These are phyloP conservation scores for Adineta ricciae DNA, from an alignment of 2,888 invertebrate species.

Conservation along the genomic window DNA sequence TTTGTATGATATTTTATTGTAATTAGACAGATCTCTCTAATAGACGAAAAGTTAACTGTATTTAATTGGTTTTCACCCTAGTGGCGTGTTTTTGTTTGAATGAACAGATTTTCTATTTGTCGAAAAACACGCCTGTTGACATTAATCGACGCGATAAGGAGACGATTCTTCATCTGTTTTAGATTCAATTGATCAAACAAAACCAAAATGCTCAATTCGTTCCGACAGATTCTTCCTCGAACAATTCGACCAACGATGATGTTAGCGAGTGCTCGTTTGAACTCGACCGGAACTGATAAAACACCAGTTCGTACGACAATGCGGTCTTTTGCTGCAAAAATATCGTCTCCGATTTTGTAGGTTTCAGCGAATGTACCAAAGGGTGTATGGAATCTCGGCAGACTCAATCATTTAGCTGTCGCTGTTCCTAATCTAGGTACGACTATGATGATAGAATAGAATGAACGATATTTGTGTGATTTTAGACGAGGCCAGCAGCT, in stretches of 20 bases:
- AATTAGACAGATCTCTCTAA: not conserved
- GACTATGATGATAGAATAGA: slow-evolving; percentile 32
- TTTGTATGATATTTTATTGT: not conserved
- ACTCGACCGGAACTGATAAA: not conserved
- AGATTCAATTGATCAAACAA: not conserved
- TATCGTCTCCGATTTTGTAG: not conserved
- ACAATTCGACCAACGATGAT: not conserved
- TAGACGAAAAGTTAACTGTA: not conserved
- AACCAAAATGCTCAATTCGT: not conserved
- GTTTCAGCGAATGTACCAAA: not conserved
- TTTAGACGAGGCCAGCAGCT: slow-evolving; percentile 42
- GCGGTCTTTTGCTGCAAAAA: not conserved
- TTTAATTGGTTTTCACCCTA: not conserved
- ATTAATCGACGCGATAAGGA: too few species aligned
- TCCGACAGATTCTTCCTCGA: not conserved
- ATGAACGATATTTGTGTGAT: not conserved
- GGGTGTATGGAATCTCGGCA: slow-evolving; percentile 48
- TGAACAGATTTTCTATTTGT: too few species aligned
- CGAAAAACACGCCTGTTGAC: too few species aligned
- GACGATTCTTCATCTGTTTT: not conserved
- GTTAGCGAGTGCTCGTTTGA: not conserved
- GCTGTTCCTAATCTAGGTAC: slow-evolving; percentile 53
- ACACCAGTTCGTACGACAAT: not conserved
- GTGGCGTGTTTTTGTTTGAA: too few species aligned
- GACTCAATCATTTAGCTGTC: slow-evolving; percentile 57